A percentile compares a stretch with the other conserved stretches of the same genome.
Evolutionary conservation across 2,888 invertebrate genomes (phyloP).

Genomic region (Latrodectus hesperus): DNA sequence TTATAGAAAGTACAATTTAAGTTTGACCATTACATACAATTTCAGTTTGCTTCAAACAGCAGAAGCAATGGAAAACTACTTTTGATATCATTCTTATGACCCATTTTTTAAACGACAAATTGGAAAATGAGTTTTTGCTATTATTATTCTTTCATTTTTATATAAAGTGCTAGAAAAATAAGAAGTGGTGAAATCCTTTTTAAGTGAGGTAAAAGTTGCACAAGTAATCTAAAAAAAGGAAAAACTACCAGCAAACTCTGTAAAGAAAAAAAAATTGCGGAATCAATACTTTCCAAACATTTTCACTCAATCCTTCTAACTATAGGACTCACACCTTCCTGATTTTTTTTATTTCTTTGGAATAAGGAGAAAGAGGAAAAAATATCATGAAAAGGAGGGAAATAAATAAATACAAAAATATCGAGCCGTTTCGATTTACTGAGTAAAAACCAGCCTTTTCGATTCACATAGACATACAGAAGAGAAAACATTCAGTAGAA

Average conservation of each 20-base stretch:
- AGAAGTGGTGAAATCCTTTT: constrained; percentile 22
- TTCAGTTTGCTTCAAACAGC: too few species aligned
- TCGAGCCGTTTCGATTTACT: constrained; percentile 61
- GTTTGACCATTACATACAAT: too few species aligned
- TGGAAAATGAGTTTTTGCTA: constrained; percentile 17
- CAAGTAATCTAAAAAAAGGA: constrained; percentile 34
- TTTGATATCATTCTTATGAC: too few species aligned
- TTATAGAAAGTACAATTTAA: too few species aligned
- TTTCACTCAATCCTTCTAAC: constrained; percentile 42
- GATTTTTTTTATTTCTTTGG: constrained; percentile 37
- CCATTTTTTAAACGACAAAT: constrained; percentile 6
- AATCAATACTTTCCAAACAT: constrained; percentile 59
- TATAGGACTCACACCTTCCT: constrained; percentile 36
- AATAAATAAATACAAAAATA: constrained; percentile 63
- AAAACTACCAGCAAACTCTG: constrained; percentile 49
- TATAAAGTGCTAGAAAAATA: constrained; percentile 5
- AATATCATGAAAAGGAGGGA: constrained; percentile 17
- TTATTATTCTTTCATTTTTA: constrained; percentile 34
- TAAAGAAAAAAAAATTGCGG: constrained; percentile 39
- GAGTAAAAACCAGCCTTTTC: constrained; percentile 36
- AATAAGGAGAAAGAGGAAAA: constrained; percentile 47
- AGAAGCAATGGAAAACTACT: too few species aligned
- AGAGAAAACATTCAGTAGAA: constrained; percentile 52
- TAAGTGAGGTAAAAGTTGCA: constrained; percentile 48
- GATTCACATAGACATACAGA: constrained; percentile 51